phyloP scores from a whole-genome alignment of 37 sponge, comb jelly and placozoan genomes.

The Theonella swinhoei region DNA sequence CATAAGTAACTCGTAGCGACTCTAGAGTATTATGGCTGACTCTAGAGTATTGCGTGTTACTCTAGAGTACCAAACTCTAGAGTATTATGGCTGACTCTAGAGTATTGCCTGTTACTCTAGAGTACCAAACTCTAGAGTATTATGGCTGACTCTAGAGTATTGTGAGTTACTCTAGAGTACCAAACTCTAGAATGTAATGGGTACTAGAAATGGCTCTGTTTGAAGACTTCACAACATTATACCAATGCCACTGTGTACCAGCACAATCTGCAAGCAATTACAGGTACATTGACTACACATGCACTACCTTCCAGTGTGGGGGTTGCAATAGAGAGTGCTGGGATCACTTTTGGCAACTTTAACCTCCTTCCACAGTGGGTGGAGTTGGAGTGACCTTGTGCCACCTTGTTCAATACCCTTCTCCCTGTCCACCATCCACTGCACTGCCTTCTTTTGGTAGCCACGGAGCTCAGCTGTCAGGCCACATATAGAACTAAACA shows the following conservation, averaged over 20 bases:
- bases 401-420: background rate
- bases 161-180: no score
- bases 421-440: conserved; percentile 82
- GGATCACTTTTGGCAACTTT: background rate
- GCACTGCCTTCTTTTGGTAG: conserved; percentile 74
- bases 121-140: background rate
- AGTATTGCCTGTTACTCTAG: no score
- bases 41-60: no score
- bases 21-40: background rate
- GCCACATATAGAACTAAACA: background rate
- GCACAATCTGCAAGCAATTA: no score
- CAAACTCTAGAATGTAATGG: background rate
- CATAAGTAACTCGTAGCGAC: no score
- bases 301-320: conserved; percentile 57
- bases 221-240: no score
- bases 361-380: conserved; percentile 35
- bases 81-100: background rate
- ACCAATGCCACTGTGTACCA: no score
- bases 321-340: conserved; percentile 43
- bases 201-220: no score
- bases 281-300: no score
- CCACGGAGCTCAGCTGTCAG: conserved; percentile 43
- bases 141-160: no score
- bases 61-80: no score
- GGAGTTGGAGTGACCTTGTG: background rate